Evolutionary conservation across 1,140 invertebrate species (phyloP).

Genomic region (Procambarus virginalis): DNA sequence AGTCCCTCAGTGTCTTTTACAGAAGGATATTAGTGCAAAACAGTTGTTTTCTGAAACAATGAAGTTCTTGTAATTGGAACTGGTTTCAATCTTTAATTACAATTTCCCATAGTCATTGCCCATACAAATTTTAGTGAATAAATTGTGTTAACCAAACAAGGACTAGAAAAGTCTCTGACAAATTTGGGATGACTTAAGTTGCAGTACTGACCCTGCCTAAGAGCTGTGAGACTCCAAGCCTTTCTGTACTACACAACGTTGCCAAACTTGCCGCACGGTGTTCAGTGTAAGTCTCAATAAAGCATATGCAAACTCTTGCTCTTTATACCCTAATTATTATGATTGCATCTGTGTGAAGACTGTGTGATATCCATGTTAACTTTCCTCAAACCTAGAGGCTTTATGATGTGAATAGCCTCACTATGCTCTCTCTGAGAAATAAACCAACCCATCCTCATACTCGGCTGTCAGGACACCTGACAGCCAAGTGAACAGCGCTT

Average conservation of each 20-base stretch:
- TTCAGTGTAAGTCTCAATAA: constrained; percentile 67
- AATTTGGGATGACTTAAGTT: constrained; percentile 1
- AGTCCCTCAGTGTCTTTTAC: constrained; percentile 11
- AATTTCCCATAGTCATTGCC: background rate
- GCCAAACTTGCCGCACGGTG: constrained; percentile 65
- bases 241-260: constrained; percentile 66
- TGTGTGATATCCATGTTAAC: too few species aligned
- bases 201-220: constrained; percentile 24
- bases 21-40: background rate
- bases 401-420: too few species aligned
- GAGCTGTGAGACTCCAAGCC: constrained; percentile 55
- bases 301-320: constrained; percentile 48
- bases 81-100: background rate
- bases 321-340: background rate
- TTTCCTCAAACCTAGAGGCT: too few species aligned
- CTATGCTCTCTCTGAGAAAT: too few species aligned
- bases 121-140: background rate
- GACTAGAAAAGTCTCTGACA: background rate
- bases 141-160: background rate
- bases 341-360: too few species aligned
- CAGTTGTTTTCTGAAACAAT: background rate
- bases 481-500: too few species aligned
- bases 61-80: background rate
- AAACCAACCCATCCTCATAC: too few species aligned
- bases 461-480: too few species aligned